Base-by-base conservation (phyloP, 2,797 vertebrate genomes). In the Nyctibius grandis region DNA sequence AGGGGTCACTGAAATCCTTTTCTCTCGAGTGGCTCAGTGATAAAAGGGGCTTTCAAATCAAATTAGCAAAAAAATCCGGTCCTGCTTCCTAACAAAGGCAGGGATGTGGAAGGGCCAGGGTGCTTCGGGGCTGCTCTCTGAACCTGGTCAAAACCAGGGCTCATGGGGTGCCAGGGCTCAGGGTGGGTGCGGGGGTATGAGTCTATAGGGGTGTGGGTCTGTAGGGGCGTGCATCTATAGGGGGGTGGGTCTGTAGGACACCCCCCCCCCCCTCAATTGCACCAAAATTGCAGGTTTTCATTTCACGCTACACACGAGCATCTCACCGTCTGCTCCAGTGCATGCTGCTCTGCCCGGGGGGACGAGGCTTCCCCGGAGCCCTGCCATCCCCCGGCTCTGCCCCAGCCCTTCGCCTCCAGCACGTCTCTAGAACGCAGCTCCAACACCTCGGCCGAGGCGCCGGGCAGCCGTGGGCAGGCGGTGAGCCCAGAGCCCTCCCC, bases 241-340 rank as follows among this genome's bases (percentile, higher is more conserved):
- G 38, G 26, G 9, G 7, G 16, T 18, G 20, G 47, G 10, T 1
- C 25, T 22, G 25, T 38, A 47, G 57, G 67, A 48, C 80, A 54
- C 3, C 76, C 25, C 7, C 3, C 81, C 22, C 7, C n/a, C n/a
- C n/a, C n/a, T n/a, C n/a, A n/a, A n/a, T n/a, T n/a, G n/a, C 61
- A 67, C 51, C 85, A 38, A 6, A 69, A 21, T 2, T 3, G n/a
- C 64, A 6, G 45, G 11, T 4, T 76, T 79, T 56, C 17, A 11
- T 36, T 48, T 15, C 0, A 0, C 34, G 15, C 54, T 25, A 1
- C 0, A 1, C 33, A 33, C 4, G 2, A 78, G 36, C 57, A 34
- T 26, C 86, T 34, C 51, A 1, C 15, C 2, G 1, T 20, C 29
- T 26, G n/a, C 7, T 31, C 51, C 7, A 2, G 38, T 3, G 6